Evolutionary conservation across 2,888 invertebrate genomes (phyloP).

Genomic region (Hofmannophila pseudospretella): DNA sequence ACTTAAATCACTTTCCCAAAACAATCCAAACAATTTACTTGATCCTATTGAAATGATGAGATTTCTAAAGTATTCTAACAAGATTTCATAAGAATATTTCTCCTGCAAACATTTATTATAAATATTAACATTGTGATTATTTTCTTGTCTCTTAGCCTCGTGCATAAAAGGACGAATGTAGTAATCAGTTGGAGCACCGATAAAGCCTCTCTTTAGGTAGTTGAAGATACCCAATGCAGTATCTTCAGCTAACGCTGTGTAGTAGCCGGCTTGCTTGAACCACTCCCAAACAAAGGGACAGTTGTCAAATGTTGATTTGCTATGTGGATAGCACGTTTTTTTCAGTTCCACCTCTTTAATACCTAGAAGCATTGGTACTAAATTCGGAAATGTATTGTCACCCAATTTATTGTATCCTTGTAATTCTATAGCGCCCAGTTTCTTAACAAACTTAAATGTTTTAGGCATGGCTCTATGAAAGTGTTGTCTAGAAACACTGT

Average conservation of each 20-base stretch:
- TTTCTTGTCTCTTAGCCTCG: constrained; percentile 62
- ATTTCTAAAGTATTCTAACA: constrained; percentile 80
- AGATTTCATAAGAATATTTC: constrained; percentile 79
- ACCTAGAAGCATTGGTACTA: constrained; percentile 87
- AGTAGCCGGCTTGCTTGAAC: constrained; percentile 82
- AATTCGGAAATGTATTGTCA: constrained; percentile 92
- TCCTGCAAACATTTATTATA: constrained; percentile 78
- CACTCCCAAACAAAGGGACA: constrained; percentile 90
- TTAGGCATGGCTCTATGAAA: constrained; percentile 87
- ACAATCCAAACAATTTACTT: constrained; percentile 84
- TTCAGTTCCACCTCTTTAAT: constrained; percentile 77
- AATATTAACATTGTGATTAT: too few relatives aligned
- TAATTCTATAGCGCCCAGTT: constrained; percentile 83
- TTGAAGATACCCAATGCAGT: constrained; percentile 42
- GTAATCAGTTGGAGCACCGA: constrained; percentile 86
- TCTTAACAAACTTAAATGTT: constrained; percentile 76
- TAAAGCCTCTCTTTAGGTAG: constrained; percentile 57
- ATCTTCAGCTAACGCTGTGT: constrained; percentile 89
- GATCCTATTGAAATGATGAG: constrained; percentile 74
- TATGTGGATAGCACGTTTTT: constrained; percentile 75
- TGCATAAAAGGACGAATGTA: constrained; percentile 84
- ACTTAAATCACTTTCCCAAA: constrained; percentile 87
- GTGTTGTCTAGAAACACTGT: constrained; percentile 88
- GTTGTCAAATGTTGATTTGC: constrained; percentile 79
- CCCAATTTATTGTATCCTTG: constrained; percentile 92